A percentile compares a stretch with the other conserved stretches of the same genome.
phyloP scores from a whole-genome alignment of 2,113 vertebrate genomes.

The Neomonachus schauinslandi region DNA sequence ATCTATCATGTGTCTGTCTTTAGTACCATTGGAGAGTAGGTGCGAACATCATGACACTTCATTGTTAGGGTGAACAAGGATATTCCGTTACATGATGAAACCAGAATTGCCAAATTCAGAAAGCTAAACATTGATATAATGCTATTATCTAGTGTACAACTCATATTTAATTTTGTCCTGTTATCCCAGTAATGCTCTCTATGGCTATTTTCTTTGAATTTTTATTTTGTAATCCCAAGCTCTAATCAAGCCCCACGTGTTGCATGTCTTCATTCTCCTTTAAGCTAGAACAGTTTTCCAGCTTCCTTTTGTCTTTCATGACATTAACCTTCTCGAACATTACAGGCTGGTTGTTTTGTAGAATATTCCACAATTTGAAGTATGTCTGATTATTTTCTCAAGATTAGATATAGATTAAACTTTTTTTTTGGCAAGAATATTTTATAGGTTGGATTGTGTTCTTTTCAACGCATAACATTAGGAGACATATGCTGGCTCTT shows the following conservation, averaged over 20 bases:
- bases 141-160: neutral
- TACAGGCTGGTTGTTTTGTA: neutral
- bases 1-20: neutral
- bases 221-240: neutral
- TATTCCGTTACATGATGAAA: neutral
- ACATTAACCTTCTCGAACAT: neutral
- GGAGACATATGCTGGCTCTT: neutral
- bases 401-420: neutral
- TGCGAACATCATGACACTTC: neutral
- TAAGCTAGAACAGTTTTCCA: neutral
- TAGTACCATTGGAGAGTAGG: neutral
- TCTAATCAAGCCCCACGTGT: neutral
- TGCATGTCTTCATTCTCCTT: neutral
- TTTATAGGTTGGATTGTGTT: neutral
- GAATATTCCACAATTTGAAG: neutral
- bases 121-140: neutral
- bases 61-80: neutral
- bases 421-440: neutral
- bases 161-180: neutral
- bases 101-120: neutral
- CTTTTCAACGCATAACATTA: neutral
- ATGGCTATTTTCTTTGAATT: neutral
- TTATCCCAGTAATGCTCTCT: neutral
- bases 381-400: neutral
- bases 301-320: neutral